Evolutionary conservation across 2,888 invertebrate species (phyloP).

Genomic region (Lithodes maja): DNA sequence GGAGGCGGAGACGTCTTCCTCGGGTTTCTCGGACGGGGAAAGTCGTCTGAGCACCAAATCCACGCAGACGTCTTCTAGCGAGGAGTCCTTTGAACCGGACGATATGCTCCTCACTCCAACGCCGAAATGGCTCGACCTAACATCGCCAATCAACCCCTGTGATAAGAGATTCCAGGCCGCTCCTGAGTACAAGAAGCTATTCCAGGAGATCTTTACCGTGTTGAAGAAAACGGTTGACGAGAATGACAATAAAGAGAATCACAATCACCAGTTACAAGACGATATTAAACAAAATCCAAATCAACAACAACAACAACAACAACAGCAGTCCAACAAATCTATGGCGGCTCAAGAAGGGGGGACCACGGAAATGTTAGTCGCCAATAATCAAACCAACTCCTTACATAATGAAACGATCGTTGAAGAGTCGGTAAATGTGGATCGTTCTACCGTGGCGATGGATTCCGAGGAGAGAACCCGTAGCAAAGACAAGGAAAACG

Average conservation of each 20-base stretch:
- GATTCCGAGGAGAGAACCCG: too few species aligned
- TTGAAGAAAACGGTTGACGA: conserved; percentile 69
- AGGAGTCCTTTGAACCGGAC: conserved; percentile 26
- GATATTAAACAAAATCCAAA: not conserved
- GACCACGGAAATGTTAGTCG: not conserved
- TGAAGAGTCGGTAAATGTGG: not conserved
- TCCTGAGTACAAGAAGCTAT: conserved; percentile 70
- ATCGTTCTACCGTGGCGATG: not conserved
- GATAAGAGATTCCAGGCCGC: conserved; percentile 67
- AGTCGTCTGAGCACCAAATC: conserved; percentile 57
- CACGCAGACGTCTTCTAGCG: conserved; percentile 44
- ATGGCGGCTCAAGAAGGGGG: conserved; percentile 13
- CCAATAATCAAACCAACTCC: not conserved
- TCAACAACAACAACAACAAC: not conserved
- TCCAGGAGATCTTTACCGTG: conserved; percentile 71
- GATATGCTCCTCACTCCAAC: conserved; percentile 49
- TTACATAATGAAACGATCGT: not conserved
- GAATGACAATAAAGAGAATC: conserved; percentile 25
- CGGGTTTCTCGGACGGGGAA: conserved; percentile 71
- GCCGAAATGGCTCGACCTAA: conserved; percentile 53
- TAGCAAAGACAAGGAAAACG: too few species aligned
- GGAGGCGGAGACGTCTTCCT: conserved; percentile 70
- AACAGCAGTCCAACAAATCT: conserved; percentile 24
- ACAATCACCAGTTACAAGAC: not conserved
- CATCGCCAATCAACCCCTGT: conserved; percentile 67